These are phyloP conservation scores for Penaeus japonicus DNA, from an alignment of 1,140 invertebrate species.

Conservation along the genomic window DNA sequence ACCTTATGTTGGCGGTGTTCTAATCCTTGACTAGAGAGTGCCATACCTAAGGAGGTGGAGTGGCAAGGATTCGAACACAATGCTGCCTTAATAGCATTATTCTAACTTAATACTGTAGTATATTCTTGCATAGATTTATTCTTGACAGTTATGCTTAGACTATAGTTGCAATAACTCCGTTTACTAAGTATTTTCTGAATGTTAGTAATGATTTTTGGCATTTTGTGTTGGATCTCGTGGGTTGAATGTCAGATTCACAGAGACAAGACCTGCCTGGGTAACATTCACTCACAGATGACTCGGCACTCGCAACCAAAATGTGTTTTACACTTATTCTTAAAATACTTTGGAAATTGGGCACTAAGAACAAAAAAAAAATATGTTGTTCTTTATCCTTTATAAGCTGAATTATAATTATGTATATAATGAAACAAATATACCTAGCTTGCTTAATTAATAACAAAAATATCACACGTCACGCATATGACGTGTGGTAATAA, in stretches of 20 bases:
- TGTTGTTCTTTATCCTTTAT: slow-evolving; percentile 3
- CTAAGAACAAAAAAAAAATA: slow-evolving; percentile 14
- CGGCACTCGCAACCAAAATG: no score
- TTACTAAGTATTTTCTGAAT: background rate
- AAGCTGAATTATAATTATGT: slow-evolving; percentile 25
- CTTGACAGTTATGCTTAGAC: slow-evolving; percentile 36
- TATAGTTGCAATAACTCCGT: slow-evolving; percentile 6
- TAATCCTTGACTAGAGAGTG: slow-evolving; percentile 6
- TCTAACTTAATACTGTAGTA: slow-evolving; percentile 34
- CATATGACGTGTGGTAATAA: slow-evolving; percentile 9
- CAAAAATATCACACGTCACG: slow-evolving; percentile 18
- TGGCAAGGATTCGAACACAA: slow-evolving; percentile 6
- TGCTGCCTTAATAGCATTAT: slow-evolving; percentile 24
- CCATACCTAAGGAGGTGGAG: slow-evolving; percentile 10
- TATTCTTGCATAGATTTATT: slow-evolving; percentile 40
- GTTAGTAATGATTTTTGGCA: background rate
- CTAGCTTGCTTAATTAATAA: slow-evolving; percentile 38
- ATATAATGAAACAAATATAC: slow-evolving; percentile 35
- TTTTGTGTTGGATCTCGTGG: no score
- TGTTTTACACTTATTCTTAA: background rate
- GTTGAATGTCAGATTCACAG: no score
- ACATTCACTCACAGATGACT: no score
- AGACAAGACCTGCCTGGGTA: no score
- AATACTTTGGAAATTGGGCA: background rate
- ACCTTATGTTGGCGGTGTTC: slow-evolving; percentile 26